Evolutionary conservation across 2,888 invertebrate species (phyloP), one percentile per base, ranked within the genome.

Genomic region (Caenorhabditis afra): DNA sequence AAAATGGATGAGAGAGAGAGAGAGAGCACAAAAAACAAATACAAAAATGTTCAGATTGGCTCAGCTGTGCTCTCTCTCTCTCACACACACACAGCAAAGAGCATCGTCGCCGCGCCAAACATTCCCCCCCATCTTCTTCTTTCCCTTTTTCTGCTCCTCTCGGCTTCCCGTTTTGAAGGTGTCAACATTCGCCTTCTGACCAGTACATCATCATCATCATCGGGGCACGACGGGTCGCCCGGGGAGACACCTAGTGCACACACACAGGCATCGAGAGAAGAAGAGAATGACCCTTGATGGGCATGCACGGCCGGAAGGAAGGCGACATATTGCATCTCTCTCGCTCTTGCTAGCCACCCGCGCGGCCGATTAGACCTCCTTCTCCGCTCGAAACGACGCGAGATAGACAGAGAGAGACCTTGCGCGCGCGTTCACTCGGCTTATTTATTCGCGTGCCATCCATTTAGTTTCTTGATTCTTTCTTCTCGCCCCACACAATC

Each of bases 391-490:
- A 67, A 18, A 18, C n/a, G 47, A 47, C 47, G 37, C 52, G 49
- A 45, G 45, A 44, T 10, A 49, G 44, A 44, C 5, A 12, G 49
- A 41, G 53, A 45, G 66, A 57, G 57, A 57, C 57, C 68, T n/a
- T n/a, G 53, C 68, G 59, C 68, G 50, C 47, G 59, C 53, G 49
- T 67, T 67, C 67, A 53, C 68, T 61, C 61, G 35, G 61, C 61
- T 68, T 68, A 68, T 68, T 68, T 67, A 58, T 68, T 68, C 68
- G 58, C 49, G 58, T 68, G 58, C 68, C 67, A 67, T 67, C 68
- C 67, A 67, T 67, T 58, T 57, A 49, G 50, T 58, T 58, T 67
- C 68, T 57, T 58, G 68, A 58, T 58, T 58, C 68, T 67, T 66
- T 55, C 37, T 11, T 37, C 37, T 37, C 11, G 37, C 7, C 37